A percentile compares a stretch with the other conserved stretches of the same genome.
These are phyloP conservation scores for Iselma pallidipennis DNA, from an alignment of 2,888 invertebrate genomes.

Conservation along the genomic window DNA sequence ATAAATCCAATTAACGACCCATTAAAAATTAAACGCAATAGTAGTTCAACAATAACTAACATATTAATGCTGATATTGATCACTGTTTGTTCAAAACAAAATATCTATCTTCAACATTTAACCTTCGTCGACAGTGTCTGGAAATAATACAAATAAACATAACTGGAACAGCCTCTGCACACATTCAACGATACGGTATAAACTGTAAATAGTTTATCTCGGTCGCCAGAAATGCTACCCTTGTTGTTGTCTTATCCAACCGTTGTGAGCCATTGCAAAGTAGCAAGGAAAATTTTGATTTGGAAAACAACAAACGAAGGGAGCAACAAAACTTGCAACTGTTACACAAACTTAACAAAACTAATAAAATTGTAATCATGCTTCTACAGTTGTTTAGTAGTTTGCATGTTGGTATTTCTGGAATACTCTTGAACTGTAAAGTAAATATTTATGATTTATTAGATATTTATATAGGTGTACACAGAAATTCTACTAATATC, in stretches of 20 bases:
- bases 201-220: constrained; percentile 13
- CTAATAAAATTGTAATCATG: not conserved
- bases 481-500: no score
- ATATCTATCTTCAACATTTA: not conserved
- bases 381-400: not conserved
- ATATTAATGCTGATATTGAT: not conserved
- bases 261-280: constrained; percentile 4
- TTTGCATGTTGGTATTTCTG: not conserved
- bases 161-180: not conserved
- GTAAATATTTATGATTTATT: not conserved
- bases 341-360: not conserved
- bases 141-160: not conserved
- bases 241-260: constrained; percentile 5
- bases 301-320: not conserved
- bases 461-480: no score
- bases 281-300: constrained; percentile 14
- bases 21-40: not conserved
- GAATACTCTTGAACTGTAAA: not conserved
- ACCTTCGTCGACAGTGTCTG: not conserved
- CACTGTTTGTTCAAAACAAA: not conserved
- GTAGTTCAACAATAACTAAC: not conserved
- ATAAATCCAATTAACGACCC: not conserved
- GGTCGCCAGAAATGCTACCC: constrained; percentile 1
- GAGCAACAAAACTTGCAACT: not conserved
- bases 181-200: not conserved